Conservation (phyloP, 2,888 invertebrate genomes). For the Asteroscopus sphinx region DNA sequence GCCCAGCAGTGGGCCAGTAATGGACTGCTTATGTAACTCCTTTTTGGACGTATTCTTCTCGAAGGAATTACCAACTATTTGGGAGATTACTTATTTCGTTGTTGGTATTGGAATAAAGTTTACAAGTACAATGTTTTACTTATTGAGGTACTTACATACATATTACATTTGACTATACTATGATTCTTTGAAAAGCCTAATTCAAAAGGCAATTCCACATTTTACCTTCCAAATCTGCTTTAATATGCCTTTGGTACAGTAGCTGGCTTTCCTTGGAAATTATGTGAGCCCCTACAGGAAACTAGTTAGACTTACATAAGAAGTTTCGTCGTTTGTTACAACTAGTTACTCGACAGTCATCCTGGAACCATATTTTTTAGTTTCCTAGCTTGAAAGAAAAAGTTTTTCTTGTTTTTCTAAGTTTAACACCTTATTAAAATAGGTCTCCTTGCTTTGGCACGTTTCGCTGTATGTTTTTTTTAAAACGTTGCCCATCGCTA, state of each 20-base stretch:
- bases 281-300: constrained; percentile 33
- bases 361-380: constrained; percentile 40
- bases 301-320: constrained; percentile 38
- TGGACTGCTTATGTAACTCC: too few species aligned
- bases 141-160: too few species aligned
- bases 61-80: too few species aligned
- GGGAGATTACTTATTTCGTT: too few species aligned
- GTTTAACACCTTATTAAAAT: constrained; percentile 18
- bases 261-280: constrained; percentile 33
- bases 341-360: constrained; percentile 38
- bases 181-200: neutral
- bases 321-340: constrained; percentile 49
- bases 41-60: too few species aligned
- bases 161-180: too few species aligned
- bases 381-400: constrained; percentile 31
- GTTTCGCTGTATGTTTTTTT: neutral
- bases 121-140: too few species aligned
- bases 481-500: too few species aligned
- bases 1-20: too few species aligned
- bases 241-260: constrained; percentile 46
- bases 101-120: too few species aligned
- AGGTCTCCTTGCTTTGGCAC: neutral
- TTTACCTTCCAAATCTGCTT: constrained; percentile 27
- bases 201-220: constrained; percentile 30
- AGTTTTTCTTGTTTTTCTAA: constrained; percentile 40